Conservation (phyloP, 2,888 invertebrate genomes). For the Monochamus alternatus region DNA sequence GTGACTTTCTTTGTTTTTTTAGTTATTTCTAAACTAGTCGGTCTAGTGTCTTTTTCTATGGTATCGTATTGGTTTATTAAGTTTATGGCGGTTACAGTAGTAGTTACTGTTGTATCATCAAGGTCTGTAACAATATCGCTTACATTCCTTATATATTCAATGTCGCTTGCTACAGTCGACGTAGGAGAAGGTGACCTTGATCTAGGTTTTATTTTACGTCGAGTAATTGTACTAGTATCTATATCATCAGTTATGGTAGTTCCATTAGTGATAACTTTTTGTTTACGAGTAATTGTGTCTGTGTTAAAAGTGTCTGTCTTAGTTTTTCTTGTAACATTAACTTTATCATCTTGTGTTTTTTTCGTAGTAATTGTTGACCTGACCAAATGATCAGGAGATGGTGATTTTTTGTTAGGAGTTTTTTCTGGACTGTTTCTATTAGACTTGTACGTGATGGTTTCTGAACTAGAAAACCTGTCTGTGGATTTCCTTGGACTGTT, state of each 20-base stretch:
- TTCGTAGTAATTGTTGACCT: conserved; percentile 9
- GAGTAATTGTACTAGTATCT: conserved; percentile 59
- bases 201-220: conserved; percentile 55
- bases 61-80: conserved; percentile 40
- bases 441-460: conserved; percentile 55
- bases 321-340: conserved; percentile 10
- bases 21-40: conserved; percentile 57
- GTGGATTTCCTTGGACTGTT: conserved; percentile 54
- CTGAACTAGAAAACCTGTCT: conserved; percentile 58
- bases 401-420: conserved; percentile 39
- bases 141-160: conserved; percentile 67
- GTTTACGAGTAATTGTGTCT: conserved; percentile 55
- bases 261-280: conserved; percentile 49
- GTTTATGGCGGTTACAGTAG: conserved; percentile 45
- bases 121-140: conserved; percentile 64
- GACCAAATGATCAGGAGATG: conserved; percentile 34
- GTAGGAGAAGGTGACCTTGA: conserved; percentile 62
- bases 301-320: conserved; percentile 39
- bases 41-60: conserved; percentile 50
- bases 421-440: conserved; percentile 46
- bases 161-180: conserved; percentile 73
- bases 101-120: conserved; percentile 59
- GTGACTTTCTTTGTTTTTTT: conserved; percentile 61
- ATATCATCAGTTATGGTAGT: conserved; percentile 51
- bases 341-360: conserved; percentile 1